These are phyloP conservation scores for Xestia c-nigrum DNA, from an alignment of 2,888 invertebrate species.

Conservation along the genomic window DNA sequence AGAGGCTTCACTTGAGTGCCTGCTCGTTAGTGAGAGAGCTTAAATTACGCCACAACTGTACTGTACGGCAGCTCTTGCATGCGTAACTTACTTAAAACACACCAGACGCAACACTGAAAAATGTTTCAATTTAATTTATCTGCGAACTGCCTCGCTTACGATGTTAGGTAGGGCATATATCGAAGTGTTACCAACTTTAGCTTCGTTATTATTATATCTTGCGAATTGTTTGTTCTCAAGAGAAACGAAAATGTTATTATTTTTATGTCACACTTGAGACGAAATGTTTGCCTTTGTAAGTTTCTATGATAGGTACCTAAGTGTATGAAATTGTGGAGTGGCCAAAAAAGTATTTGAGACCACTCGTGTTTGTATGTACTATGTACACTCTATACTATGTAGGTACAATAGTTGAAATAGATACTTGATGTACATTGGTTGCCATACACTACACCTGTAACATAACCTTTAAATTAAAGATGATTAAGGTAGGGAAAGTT, in stretches of 20 bases:
- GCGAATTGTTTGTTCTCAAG: constrained; percentile 56
- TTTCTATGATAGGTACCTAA: constrained; percentile 35
- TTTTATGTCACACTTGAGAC: constrained; percentile 53
- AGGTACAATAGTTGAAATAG: constrained; percentile 22
- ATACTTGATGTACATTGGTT: constrained; percentile 2
- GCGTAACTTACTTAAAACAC: constrained; percentile 81
- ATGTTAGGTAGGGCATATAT: constrained; percentile 50
- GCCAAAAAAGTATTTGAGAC: constrained; percentile 34
- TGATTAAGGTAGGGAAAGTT: constrained; percentile 6
- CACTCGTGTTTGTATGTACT: constrained; percentile 3
- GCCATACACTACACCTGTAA: constrained; percentile 8
- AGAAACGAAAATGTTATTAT: constrained; percentile 57
- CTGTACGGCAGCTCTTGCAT: constrained; percentile 76
- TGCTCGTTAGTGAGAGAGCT: constrained; percentile 87
- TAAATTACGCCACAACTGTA: constrained; percentile 83
- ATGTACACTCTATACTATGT: not conserved
- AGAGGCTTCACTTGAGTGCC: constrained; percentile 80
- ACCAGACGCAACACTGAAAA: constrained; percentile 65
- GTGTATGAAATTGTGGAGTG: constrained; percentile 49
- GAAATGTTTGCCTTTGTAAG: constrained; percentile 52
- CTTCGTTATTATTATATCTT: constrained; percentile 57
- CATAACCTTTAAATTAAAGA: not conserved
- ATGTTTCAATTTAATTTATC: constrained; percentile 66
- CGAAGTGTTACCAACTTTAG: constrained; percentile 52
- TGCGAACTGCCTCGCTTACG: constrained; percentile 42